Evolutionary conservation across 1,140 invertebrate species (phyloP), one percentile per base, ranked within the genome.

Genomic region (Charaxes varanes): DNA sequence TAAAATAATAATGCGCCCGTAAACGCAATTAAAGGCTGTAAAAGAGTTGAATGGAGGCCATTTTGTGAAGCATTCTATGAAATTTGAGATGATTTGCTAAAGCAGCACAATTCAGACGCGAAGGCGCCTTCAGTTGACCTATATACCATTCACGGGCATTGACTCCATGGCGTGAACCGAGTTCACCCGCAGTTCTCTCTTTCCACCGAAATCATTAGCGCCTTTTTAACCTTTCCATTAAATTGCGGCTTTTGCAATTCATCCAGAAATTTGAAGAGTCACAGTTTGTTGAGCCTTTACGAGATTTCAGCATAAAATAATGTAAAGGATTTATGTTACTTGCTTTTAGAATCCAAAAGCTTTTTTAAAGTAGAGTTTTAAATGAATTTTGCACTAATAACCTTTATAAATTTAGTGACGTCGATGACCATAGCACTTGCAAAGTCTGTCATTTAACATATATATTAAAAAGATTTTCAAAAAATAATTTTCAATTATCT

Each of bases 81-180:
- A 61, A 53, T 53, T 54, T 53, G 44, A 54, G 38, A 41, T 40
- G 47, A 63, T 62, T 64, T 74, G 53, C 55, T 40, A 53, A 55
- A 54, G 51, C 55, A 68, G 47, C 56, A 69, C 63, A 70, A 70
- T 62, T 76, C 62, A 76, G 73, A 78, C 77, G 53, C 48, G 44
- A 50, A 62, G 73, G 73, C 77, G 73, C 77, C 73, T 71, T 55
- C 56, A 38, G 57, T 63, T 81, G 73, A 81, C 77, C 77, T 66
- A 81, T 78, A 77, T 78, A 70, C 55, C 61, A 64, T 41, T 52
- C 46, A 52, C 59, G 77, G 70, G 59, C 72, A 63, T 74, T 77
- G 67, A 81, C 72, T 70, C 59, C 53, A 47, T 37, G 53, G 57
- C 51, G 52, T 43, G 49, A 57, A 61, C 59, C 65, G 58, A 60